Conservation (phyloP, 2,113 vertebrate species). For the Microcebus tavaratra region DNA sequence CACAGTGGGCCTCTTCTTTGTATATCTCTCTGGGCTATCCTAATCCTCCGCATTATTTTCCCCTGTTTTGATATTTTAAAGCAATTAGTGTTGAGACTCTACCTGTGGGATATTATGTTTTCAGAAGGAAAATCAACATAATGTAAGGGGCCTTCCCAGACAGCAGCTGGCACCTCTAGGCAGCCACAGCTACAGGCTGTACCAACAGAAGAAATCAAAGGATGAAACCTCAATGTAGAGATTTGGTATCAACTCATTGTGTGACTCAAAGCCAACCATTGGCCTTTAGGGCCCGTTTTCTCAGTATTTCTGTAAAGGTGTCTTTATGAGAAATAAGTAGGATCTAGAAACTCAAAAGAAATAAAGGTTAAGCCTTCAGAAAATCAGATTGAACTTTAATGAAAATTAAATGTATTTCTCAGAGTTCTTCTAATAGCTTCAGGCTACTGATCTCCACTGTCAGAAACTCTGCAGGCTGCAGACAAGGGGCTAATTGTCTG, state of each 20-base stretch:
- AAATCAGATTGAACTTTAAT: constrained; percentile 16
- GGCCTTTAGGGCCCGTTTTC: neutral
- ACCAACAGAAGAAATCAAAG: neutral
- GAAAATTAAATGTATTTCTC: constrained; percentile 2
- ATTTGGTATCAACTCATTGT: neutral
- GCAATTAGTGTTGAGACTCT: neutral
- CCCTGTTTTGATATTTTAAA: neutral
- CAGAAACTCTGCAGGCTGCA: neutral
- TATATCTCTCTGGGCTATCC: neutral
- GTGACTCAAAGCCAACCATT: neutral
- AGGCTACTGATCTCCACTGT: neutral
- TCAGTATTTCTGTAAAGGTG: neutral
- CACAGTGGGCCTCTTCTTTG: neutral
- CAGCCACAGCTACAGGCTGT: too few species aligned
- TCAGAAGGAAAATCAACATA: neutral
- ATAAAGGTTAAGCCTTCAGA: constrained; percentile 31
- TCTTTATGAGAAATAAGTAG: constrained; percentile 23
- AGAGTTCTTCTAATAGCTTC: neutral
- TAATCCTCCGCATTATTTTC: neutral
- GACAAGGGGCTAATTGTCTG: neutral
- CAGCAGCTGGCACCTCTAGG: neutral
- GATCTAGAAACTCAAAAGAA: constrained; percentile 11
- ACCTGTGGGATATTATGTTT: neutral
- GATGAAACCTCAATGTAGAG: neutral
- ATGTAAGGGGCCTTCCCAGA: neutral